Percentiles rank a stretch among this genome's conserved stretches.
Conservation (phyloP, 2,888 invertebrate genomes). For the Lobophora halterata region DNA sequence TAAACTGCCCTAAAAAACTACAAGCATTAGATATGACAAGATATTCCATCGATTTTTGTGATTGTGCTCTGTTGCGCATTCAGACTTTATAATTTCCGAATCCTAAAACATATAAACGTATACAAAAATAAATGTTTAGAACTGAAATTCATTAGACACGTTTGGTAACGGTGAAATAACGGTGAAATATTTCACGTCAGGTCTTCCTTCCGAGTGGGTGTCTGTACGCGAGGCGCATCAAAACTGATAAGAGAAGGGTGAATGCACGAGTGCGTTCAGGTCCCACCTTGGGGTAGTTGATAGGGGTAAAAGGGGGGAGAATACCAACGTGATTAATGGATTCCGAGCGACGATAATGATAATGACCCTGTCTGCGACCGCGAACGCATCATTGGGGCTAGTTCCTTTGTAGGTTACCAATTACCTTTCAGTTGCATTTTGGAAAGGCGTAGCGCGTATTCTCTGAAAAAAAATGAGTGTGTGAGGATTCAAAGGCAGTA, state of each 20-base stretch:
- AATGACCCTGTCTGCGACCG: constrained; percentile 66
- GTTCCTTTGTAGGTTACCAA: too few relatives aligned
- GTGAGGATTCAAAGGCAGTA: too few relatives aligned
- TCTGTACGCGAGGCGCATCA: constrained; percentile 61
- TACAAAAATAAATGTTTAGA: constrained; percentile 9
- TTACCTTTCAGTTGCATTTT: too few relatives aligned
- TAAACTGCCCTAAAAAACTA: too few relatives aligned
- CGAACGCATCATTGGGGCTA: constrained; percentile 59
- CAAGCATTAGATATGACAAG: too few relatives aligned
- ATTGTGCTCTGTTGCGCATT: too few relatives aligned
- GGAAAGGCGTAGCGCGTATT: too few relatives aligned
- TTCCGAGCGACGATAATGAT: constrained; percentile 72
- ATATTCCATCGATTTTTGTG: too few relatives aligned
- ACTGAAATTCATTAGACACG: constrained; percentile 19
- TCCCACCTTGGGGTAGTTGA: constrained; percentile 48
- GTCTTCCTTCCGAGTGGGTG: constrained; percentile 56
- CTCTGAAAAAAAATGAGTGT: too few relatives aligned
- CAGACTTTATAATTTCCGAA: too few relatives aligned
- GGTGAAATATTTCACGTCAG: constrained; percentile 37
- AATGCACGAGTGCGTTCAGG: constrained; percentile 77
- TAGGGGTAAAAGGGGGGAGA: constrained; percentile 39
- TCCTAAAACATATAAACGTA: constrained; percentile 7
- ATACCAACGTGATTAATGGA: constrained; percentile 78
- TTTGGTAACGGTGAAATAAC: constrained; percentile 9
- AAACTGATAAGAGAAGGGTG: constrained; percentile 77